Conservation (phyloP, 2,797 vertebrate species). For the Eremophila alpestris region DNA sequence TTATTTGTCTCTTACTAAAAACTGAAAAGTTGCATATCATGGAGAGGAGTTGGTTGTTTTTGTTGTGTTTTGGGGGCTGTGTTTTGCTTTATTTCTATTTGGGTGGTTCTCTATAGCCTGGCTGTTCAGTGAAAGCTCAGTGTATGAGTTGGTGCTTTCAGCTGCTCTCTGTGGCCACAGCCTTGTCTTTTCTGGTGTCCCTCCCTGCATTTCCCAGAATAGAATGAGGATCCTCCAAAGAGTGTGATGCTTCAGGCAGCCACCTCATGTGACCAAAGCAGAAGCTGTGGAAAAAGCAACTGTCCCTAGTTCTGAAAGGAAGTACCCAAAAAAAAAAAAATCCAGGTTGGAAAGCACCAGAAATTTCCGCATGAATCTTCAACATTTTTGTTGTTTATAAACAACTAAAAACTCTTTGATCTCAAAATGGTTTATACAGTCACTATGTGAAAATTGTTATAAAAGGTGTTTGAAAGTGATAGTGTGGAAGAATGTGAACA, state of each 20-base stretch:
- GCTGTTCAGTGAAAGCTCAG: background rate
- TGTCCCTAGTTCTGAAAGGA: background rate
- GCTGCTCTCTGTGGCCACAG: background rate
- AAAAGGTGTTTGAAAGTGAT: background rate
- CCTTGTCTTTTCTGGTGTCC: background rate
- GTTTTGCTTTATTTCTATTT: background rate
- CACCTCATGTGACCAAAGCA: constrained; percentile 26
- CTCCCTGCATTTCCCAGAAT: background rate
- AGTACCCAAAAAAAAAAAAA: constrained; percentile 4
- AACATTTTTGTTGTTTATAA: background rate
- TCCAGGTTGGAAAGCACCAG: constrained; percentile 6
- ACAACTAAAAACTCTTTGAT: background rate
- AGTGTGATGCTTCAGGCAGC: background rate
- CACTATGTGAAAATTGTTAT: background rate
- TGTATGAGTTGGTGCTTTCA: background rate
- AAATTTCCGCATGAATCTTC: background rate
- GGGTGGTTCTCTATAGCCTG: background rate
- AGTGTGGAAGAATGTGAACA: background rate
- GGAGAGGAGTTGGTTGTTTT: accelerated
- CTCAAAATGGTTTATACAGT: background rate
- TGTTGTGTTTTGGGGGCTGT: background rate
- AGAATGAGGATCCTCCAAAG: constrained; percentile 19
- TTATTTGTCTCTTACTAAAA: background rate
- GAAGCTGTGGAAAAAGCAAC: constrained; percentile 3
- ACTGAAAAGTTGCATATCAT: background rate